These are phyloP conservation scores for Cydia splendana DNA, from an alignment of 1,140 invertebrate genomes.

Conservation along the genomic window DNA sequence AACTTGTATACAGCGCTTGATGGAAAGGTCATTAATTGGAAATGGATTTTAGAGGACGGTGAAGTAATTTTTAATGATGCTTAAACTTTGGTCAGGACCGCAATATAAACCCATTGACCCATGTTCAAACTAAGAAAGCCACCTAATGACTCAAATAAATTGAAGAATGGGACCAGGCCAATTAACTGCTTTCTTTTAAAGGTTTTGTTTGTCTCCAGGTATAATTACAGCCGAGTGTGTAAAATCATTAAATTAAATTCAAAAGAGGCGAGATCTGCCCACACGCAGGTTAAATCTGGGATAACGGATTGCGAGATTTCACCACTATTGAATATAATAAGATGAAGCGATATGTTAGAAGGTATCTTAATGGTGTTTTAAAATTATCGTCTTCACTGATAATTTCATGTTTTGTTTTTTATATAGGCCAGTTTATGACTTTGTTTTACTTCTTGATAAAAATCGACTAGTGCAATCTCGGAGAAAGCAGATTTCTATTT, in stretches of 20 bases:
- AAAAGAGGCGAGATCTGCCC: slow-evolving; percentile 33
- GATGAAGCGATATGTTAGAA: slow-evolving; percentile 2
- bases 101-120: neutral
- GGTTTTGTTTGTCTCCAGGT: slow-evolving; percentile 34
- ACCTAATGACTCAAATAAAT: slow-evolving; percentile 35
- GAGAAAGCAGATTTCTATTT: slow-evolving; percentile 19
- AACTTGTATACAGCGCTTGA: neutral
- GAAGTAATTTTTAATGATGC: slow-evolving; percentile 18
- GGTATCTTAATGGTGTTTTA: neutral
- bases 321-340: slow-evolving; percentile 18
- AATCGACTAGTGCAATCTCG: slow-evolving; percentile 3
- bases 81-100: neutral
- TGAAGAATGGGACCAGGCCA: slow-evolving; percentile 50
- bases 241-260: slow-evolving; percentile 35
- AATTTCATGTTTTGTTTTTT: neutral
- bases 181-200: slow-evolving; percentile 52
- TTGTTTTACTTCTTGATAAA: neutral
- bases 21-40: neutral
- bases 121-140: slow-evolving; percentile 10
- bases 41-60: slow-evolving; percentile 8
- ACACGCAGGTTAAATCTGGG: slow-evolving; percentile 31
- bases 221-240: slow-evolving; percentile 23
- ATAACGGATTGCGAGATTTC: slow-evolving; percentile 28
- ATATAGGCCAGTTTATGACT: neutral
- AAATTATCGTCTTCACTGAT: neutral